phyloP scores from a whole-genome alignment of 2,113 vertebrate species.

The Solenodon paradoxus region DNA sequence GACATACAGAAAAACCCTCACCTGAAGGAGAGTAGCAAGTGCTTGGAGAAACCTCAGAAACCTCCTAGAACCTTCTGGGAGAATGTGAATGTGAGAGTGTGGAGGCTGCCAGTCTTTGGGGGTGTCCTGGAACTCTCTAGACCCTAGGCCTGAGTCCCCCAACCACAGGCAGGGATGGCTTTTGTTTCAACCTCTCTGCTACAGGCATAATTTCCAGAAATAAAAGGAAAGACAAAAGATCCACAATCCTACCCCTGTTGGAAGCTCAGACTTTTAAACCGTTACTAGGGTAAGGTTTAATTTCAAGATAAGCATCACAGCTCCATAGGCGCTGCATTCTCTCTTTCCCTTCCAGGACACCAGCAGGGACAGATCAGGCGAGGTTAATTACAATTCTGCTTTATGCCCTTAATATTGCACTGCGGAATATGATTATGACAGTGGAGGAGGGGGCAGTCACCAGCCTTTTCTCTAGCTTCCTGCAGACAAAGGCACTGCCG shows the following conservation, averaged over 20 bases:
- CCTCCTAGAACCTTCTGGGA: not conserved
- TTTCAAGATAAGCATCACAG: not conserved
- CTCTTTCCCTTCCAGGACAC: not conserved
- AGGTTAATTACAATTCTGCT: conserved; percentile 63
- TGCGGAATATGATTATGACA: conserved; percentile 66
- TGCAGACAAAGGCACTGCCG: conserved; percentile 68
- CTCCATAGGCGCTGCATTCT: not conserved
- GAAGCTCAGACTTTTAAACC: not conserved
- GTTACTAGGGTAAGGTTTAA: not conserved
- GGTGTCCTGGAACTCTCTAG: not conserved
- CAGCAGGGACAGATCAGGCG: conserved; percentile 9
- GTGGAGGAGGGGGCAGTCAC: conserved; percentile 66
- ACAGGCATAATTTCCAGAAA: not conserved
- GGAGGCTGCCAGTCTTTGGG: not conserved
- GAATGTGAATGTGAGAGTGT: accelerated
- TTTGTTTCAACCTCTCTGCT: not conserved
- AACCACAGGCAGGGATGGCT: not conserved
- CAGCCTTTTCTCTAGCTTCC: conserved; percentile 70
- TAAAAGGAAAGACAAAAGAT: not conserved
- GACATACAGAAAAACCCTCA: not conserved
- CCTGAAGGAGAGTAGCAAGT: not conserved
- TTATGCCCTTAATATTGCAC: conserved; percentile 42
- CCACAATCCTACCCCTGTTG: not conserved
- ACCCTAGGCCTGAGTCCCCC: too few relatives aligned
- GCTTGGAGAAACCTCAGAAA: not conserved